These are phyloP conservation scores for Archilochus colubris DNA, from an alignment of 2,113 vertebrate genomes.

Conservation along the genomic window DNA sequence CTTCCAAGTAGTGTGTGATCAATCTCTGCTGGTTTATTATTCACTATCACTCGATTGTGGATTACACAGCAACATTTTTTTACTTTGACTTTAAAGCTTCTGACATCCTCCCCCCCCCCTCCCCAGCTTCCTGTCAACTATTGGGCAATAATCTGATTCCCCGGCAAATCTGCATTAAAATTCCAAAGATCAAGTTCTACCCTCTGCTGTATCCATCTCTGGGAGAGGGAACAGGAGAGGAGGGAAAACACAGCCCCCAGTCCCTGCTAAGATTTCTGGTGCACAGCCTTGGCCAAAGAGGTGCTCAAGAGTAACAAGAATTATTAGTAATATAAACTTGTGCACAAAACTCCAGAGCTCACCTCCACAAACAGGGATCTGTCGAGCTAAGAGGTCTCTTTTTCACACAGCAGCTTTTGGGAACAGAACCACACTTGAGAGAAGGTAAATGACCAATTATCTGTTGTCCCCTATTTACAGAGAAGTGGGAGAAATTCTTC, in stretches of 20 bases:
- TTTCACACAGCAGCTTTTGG: background rate
- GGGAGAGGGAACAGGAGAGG: background rate
- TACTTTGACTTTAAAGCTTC: background rate
- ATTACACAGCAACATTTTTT: background rate
- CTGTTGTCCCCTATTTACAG: background rate
- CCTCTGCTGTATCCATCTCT: background rate
- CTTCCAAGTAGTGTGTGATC: background rate
- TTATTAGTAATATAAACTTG: background rate
- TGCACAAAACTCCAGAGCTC: background rate
- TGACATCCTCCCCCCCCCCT: background rate
- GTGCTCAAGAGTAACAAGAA: background rate
- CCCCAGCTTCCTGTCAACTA: background rate
- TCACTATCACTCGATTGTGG: background rate
- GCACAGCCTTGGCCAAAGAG: background rate
- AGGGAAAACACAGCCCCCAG: background rate
- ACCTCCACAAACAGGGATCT: background rate
- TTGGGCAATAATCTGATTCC: conserved; percentile 25
- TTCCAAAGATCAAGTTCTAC: background rate
- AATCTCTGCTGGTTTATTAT: background rate
- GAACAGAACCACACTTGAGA: background rate
- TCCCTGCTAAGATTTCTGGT: background rate
- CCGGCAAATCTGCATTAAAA: conserved; percentile 6
- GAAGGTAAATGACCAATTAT: background rate
- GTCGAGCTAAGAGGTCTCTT: background rate
- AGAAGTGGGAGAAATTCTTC: background rate